Conservation (phyloP, 2,888 invertebrate species). For the Sesamia inferens region DNA sequence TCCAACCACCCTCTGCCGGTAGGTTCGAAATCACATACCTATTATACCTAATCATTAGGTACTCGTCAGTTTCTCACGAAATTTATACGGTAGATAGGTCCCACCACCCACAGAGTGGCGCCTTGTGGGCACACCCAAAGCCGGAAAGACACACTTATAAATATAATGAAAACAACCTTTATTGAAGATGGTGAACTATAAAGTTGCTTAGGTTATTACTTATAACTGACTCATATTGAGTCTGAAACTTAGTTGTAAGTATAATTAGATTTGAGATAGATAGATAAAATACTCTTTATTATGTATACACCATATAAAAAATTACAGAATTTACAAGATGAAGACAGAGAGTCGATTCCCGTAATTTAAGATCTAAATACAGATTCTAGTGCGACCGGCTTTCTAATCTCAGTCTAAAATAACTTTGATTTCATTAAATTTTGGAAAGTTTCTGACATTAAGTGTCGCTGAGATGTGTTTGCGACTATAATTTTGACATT, state of each 20-base stretch:
- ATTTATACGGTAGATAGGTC: constrained; percentile 34
- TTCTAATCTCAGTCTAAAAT: neutral
- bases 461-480: neutral
- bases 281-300: neutral
- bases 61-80: constrained; percentile 51
- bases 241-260: neutral
- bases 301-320: too few species aligned
- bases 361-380: neutral
- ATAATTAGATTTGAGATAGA: neutral
- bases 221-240: constrained; percentile 20
- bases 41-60: constrained; percentile 47
- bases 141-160: constrained; percentile 41
- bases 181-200: constrained; percentile 33
- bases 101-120: constrained; percentile 60
- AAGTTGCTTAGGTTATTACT: constrained; percentile 39
- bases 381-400: neutral
- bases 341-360: neutral
- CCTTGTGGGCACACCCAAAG: constrained; percentile 46
- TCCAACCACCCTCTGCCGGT: neutral
- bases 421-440: neutral
- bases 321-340: too few species aligned
- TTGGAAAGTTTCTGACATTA: neutral
- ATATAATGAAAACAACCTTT: constrained; percentile 47
- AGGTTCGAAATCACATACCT: constrained; percentile 27
- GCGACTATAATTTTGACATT: neutral